Evolutionary conservation across 2,797 vertebrate genomes (phyloP), one percentile per base, ranked within the genome.

Genomic region (Zenarchopterus dispar): DNA sequence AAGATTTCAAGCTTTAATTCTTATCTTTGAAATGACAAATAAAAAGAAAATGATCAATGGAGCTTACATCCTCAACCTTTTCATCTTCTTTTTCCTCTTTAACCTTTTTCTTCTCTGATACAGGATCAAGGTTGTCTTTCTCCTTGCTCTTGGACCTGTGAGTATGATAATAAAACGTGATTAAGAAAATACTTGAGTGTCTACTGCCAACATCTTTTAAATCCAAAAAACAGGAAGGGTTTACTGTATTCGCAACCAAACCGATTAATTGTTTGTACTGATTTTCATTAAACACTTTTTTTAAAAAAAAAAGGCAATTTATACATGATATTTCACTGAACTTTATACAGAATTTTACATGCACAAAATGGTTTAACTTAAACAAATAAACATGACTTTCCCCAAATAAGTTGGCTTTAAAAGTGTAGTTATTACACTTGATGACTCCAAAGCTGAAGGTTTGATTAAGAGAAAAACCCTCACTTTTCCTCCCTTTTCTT

Each of bases 1-100:
- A 4, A 28, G 16, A 36, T 39, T 54, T 54, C 18, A 46, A 49
- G 46, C 17, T 5, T 9, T 1, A 53, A 19, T 39, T 36, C 22
- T 24, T 10, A 36, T 36, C 33, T 36, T 36, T 10, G 8, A 52
- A 23, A 16, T n/a, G 39, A 24, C 1, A 16, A 17, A n/a, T 24
- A 42, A 18, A 36, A 48, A 48, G 9, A 6, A 2, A 45, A 8
- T 39, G 16, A 39, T 5, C 36, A 15, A 13, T 9, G 0, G 3
- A 57, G 43, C 94, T 93, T 75, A 96, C 96, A 86, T 97, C 96
- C 73, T 97, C 96, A 48, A 95, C 93, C 67, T 97, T 97, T 62
- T 99, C 97, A 51, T 99, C 97, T 52, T 99, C 97, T 75, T 98
- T 98, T 73, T 99, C 97, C 13, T 99, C 97, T 85, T 98, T 98